A percentile compares a stretch with the other conserved stretches of the same genome.
These are phyloP conservation scores for Propsilocerus akamusi DNA, from an alignment of 1,140 invertebrate species.

Conservation along the genomic window DNA sequence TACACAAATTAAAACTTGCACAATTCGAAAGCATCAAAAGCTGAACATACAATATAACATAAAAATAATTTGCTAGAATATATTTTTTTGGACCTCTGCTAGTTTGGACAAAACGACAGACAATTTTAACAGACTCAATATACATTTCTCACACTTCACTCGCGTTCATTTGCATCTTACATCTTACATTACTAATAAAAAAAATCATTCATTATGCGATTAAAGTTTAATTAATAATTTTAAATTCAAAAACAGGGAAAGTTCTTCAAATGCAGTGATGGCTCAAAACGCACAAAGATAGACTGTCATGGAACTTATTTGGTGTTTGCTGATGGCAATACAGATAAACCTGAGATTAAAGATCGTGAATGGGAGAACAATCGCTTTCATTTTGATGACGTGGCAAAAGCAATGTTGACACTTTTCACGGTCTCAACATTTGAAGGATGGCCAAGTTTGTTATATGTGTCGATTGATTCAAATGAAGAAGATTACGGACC, in stretches of 20 bases:
- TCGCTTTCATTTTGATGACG: slow-evolving; percentile 95
- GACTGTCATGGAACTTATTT: slow-evolving; percentile 81
- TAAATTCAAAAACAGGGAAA: slow-evolving; percentile 60
- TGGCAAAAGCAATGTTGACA: slow-evolving; percentile 93
- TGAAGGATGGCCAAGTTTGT: slow-evolving; percentile 91
- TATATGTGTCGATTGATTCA: slow-evolving; percentile 96
- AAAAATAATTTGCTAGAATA: no score
- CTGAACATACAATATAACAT: no score
- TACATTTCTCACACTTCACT: slow-evolving; percentile 4
- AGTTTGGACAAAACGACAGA: no score
- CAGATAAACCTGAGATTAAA: slow-evolving; percentile 53
- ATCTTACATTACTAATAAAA: no score
- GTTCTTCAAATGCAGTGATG: slow-evolving; percentile 73
- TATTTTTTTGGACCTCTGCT: no score
- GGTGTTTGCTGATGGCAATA: slow-evolving; percentile 70
- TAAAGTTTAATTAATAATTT: neutral
- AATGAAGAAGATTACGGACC: slow-evolving; percentile 88
- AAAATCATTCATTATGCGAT: no score
- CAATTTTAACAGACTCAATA: no score
- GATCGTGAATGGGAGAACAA: slow-evolving; percentile 69
- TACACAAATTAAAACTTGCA: no score
- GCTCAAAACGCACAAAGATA: slow-evolving; percentile 66
- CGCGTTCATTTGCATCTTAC: no score
- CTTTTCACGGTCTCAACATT: slow-evolving; percentile 99
- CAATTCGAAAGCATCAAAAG: no score